Evolutionary conservation across 2,888 invertebrate species (phyloP), one percentile per base, ranked within the genome.

Genomic region (Pantelozetes paolii): DNA sequence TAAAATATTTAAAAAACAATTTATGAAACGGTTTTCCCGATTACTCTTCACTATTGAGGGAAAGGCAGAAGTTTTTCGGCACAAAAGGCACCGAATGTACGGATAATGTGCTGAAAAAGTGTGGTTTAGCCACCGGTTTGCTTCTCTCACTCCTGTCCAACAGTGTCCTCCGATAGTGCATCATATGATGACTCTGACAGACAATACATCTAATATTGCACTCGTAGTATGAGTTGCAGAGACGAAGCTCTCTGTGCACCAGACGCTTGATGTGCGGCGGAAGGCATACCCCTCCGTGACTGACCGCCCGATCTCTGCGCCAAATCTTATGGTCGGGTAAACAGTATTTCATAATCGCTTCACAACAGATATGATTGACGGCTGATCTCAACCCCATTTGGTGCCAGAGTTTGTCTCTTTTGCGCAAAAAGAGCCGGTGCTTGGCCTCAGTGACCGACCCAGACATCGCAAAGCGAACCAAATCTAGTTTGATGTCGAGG

Each of bases 291-390:
- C 71, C 71, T 15, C 71, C 71, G 71, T 71, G 71, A 71, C 42
- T 20, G n/a, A 48, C 11, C 6, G 30, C 11, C 5, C 71, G n/a
- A 20, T 30, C 23, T 15, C 71, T 15, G 5, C 48, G 71, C 71
- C 71, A 71, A 6, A 71, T 42, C 42, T 48, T 48, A 26, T 71
- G 42, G 23, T 30, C 23, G 6, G 71, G 71, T 5, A 71, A 18
- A 28, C 42, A 42, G n/a, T 23, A 20, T 20, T 48, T 42, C 71
- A 71, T 71, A n/a, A 71, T 30, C 5, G 30, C 82, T 54, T 85
- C 84, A 80, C 86, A 86, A 76, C 84, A 83, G 28, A 80, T 80
- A 73, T 82, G 81, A 74, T 85, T 84, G 62, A 86, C 85, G 32
- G 84, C 81, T 42, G 83, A 85, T 67, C 85, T 82, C 78, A 83